Evolutionary conservation across 2,113 vertebrate species (phyloP).

Genomic region (Pica pica): DNA sequence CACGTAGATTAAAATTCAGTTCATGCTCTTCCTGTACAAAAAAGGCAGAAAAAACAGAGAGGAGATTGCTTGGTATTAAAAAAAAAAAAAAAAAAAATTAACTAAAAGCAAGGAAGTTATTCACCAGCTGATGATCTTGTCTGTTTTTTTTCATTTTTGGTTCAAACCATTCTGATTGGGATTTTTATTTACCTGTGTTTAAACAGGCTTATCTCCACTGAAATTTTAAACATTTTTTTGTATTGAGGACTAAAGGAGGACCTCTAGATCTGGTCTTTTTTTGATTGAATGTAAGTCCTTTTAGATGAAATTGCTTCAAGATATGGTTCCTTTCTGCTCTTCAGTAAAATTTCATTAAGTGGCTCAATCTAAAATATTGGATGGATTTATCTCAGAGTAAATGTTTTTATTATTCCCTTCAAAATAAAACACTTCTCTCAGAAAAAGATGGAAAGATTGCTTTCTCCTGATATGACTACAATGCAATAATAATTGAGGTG

Average conservation of each 20-base stretch:
- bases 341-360: neutral
- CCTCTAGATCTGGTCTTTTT: neutral
- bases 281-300: neutral
- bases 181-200: constrained; percentile 2
- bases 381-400: neutral
- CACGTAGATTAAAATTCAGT: neutral
- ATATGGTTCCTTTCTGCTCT: neutral
- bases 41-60: neutral
- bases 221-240: neutral
- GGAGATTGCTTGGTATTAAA: neutral
- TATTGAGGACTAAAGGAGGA: neutral
- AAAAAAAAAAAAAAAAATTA: neutral
- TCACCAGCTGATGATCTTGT: neutral
- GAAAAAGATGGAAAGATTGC: neutral
- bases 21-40: neutral
- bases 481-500: neutral
- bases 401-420: neutral
- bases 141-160: neutral
- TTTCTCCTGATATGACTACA: neutral
- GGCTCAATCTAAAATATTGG: neutral
- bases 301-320: neutral
- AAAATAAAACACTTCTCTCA: neutral
- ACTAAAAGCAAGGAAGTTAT: neutral
- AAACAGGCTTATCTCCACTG: neutral
- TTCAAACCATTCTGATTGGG: neutral